These are phyloP conservation scores for Macrophya alboannulata DNA, from an alignment of 2,888 invertebrate genomes.

Conservation along the genomic window DNA sequence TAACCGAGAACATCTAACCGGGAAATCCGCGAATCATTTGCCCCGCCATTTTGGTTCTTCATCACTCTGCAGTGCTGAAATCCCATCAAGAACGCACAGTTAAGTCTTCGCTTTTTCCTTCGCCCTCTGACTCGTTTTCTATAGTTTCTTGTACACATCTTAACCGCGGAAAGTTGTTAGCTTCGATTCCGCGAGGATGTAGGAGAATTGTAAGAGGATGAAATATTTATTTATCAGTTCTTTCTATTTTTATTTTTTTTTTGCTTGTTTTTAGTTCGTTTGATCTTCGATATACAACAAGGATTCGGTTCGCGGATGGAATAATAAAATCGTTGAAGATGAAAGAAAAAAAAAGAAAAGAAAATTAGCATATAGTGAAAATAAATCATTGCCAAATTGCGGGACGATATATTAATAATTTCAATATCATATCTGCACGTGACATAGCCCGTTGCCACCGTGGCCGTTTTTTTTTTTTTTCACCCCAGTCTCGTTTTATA, in stretches of 20 bases:
- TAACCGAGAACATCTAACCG: constrained; percentile 11
- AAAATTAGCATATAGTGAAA: not conserved
- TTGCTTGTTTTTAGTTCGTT: not conserved
- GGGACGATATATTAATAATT: constrained; percentile 52
- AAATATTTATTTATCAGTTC: too few relatives aligned
- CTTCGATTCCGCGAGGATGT: not conserved
- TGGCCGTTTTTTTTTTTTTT: not conserved
- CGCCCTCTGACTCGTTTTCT: not conserved
- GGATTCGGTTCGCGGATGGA: not conserved
- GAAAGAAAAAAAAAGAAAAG: not conserved
- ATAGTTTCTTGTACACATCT: not conserved
- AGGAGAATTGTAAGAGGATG: too few relatives aligned
- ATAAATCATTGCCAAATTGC: constrained; percentile 48
- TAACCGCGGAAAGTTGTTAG: not conserved
- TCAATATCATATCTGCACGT: constrained; percentile 50
- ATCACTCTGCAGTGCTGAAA: not conserved
- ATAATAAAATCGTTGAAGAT: not conserved
- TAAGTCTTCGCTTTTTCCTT: constrained; percentile 7
- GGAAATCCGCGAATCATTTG: constrained; percentile 39
- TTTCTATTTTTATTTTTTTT: not conserved
- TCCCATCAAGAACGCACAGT: constrained; percentile 30
- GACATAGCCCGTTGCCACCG: constrained; percentile 25
- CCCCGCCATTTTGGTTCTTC: constrained; percentile 25
- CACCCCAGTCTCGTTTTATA: constrained; percentile 35
- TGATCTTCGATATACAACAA: not conserved